Evolutionary conservation across 2,888 invertebrate species (phyloP), one percentile per base, ranked within the genome.

Genomic region (Girardia tigrina): DNA sequence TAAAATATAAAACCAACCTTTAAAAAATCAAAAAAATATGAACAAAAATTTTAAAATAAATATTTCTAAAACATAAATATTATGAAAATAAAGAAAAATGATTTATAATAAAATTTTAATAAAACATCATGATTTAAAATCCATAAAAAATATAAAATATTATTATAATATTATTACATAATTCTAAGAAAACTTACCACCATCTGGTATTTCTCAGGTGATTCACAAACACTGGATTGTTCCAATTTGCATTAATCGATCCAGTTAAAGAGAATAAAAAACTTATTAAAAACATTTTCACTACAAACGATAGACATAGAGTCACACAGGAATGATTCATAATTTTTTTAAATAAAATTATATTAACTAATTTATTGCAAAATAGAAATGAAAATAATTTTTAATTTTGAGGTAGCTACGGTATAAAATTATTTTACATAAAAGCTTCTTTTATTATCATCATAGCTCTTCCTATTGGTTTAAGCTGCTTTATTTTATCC

Each of bases 321-420:
- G 56, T 20, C n/a, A 23, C 4, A 2, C 56, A n/a, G 56, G 56
- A 56, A 56, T 56, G 56, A 56, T 56, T 56, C 56, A 56, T 56
- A n/a, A 56, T 4, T 56, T 20, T 20, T 56, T 20, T 20, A 20
- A 56, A 56, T 20, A 56, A 56, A 6, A 20, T 56, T 56, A 6
- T 56, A 23, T 16, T 56, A 56, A 56, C 23, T 20, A 56, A 56
- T 56, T 56, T 56, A n/a, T n/a, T n/a, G n/a, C n/a, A 56, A 56
- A 56, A 56, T 56, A 56, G 4, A 56, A 56, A 56, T 56, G 56
- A 56, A n/a, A 20, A 23, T 8, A 56, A 56, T 20, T 20, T 56
- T 56, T n/a, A 56, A 56, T 56, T 56, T 56, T 56, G 56, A 56
- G 56, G 56, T 56, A 56, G 56, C 23, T 56, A 56, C 23, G 56